Evolutionary conservation across 1,140 invertebrate species (phyloP).

Genomic region (Heliothis virescens): DNA sequence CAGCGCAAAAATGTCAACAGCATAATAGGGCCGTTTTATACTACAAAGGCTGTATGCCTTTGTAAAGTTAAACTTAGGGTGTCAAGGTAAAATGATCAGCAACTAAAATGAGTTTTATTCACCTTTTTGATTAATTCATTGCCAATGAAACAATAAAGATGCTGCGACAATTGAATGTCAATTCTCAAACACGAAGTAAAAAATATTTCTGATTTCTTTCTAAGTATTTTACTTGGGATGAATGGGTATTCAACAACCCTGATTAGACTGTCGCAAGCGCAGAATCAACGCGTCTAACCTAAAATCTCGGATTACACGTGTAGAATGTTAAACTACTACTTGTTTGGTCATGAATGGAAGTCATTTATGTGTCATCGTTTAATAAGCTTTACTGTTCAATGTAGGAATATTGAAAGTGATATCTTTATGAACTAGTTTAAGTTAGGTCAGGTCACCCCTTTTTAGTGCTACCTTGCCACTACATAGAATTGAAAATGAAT

Average conservation of each 20-base stretch:
- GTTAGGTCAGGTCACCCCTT: neutral
- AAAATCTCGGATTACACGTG: slow-evolving; percentile 38
- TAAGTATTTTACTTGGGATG: neutral
- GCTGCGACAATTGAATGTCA: too few species aligned
- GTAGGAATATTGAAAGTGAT: neutral
- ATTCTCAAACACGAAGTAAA: neutral
- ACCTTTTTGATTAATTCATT: too few species aligned
- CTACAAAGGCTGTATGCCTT: too few species aligned
- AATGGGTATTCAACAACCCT: neutral
- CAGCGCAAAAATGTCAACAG: neutral
- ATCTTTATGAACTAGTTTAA: neutral
- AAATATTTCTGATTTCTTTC: neutral
- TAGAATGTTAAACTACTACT: slow-evolving; percentile 24
- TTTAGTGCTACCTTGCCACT: slow-evolving; percentile 17
- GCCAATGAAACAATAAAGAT: too few species aligned
- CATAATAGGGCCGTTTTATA: neutral
- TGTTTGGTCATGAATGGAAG: slow-evolving; percentile 16
- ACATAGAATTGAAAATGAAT: slow-evolving; percentile 17
- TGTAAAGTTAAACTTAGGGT: too few species aligned
- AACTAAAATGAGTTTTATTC: too few species aligned
- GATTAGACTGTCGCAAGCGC: slow-evolving; percentile 11
- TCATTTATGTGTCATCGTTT: neutral
- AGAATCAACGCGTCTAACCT: slow-evolving; percentile 27
- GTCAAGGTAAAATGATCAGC: too few species aligned
- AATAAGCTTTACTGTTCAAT: neutral